These are phyloP conservation scores for Aphrocallistes beatrix DNA, from an alignment of 37 sponge, comb jelly and placozoan species.

Conservation along the genomic window DNA sequence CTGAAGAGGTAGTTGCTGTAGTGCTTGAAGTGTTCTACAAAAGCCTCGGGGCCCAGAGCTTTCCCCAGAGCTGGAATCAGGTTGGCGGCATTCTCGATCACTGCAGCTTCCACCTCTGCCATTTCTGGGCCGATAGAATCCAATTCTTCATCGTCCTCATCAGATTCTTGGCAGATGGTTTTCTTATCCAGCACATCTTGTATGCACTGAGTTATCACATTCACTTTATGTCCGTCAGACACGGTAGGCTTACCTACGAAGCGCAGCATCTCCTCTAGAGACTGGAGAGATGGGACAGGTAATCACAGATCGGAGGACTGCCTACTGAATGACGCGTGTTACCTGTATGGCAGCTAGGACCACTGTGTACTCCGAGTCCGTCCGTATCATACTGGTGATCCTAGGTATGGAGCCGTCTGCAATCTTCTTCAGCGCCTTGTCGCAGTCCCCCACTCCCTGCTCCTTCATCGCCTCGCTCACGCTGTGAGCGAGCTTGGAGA, in stretches of 20 bases:
- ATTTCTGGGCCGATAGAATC: not conserved
- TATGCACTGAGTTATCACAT: not conserved
- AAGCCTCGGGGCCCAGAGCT: not conserved
- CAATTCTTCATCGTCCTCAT: not conserved
- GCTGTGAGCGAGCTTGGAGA: not conserved
- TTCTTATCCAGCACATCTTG: not conserved
- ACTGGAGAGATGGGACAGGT: no score
- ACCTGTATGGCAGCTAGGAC: conserved; percentile 3
- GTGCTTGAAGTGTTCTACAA: not conserved
- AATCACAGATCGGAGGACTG: no score
- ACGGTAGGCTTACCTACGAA: not conserved
- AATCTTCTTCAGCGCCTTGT: conserved; percentile 8
- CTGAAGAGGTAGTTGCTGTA: not conserved
- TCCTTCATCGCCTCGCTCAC: not conserved
- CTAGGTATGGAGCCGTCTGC: not conserved
- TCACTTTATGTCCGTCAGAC: not conserved
- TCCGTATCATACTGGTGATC: not conserved
- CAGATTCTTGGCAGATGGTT: not conserved
- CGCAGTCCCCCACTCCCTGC: not conserved
- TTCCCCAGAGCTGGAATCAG: conserved; percentile 4
- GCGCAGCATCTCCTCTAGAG: not conserved
- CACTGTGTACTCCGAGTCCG: not conserved
- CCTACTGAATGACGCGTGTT: not conserved
- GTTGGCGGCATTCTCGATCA: not conserved
- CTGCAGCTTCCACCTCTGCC: not conserved